These are phyloP conservation scores for Cochlearius cochlearius DNA, from an alignment of 2,113 vertebrate genomes.

Conservation along the genomic window DNA sequence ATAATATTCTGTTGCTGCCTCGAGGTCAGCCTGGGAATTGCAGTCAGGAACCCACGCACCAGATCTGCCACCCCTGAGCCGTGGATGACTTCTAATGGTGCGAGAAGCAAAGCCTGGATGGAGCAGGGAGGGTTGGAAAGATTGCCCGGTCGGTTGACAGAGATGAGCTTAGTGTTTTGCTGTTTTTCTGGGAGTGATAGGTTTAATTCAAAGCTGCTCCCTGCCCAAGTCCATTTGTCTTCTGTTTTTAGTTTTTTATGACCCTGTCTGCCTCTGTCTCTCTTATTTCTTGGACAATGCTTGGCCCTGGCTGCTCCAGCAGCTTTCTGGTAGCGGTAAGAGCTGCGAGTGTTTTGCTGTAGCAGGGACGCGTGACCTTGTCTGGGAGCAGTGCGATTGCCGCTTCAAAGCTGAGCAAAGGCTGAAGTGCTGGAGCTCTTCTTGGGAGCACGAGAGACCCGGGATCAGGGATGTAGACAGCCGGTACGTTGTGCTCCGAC, in stretches of 20 bases:
- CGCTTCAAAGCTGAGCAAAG: background rate
- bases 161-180: background rate
- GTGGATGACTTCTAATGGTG: background rate
- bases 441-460: fast-evolving
- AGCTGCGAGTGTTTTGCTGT: background rate
- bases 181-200: background rate
- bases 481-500: fast-evolving
- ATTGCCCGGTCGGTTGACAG: background rate
- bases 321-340: background rate
- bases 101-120: background rate
- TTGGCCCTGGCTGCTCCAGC: background rate
- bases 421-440: background rate
- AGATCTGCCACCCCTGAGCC: background rate
- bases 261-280: background rate
- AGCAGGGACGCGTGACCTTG: background rate
- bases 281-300: background rate
- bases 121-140: background rate
- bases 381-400: background rate
- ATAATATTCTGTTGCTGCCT: background rate
- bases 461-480: background rate
- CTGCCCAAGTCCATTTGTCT: background rate
- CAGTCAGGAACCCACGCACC: background rate
- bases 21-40: background rate
- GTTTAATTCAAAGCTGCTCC: background rate
- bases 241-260: background rate